Percentiles rank a stretch among this genome's conserved stretches.
Conservation (phyloP, 2,113 vertebrate genomes). For the Ailuropoda melanoleuca region DNA sequence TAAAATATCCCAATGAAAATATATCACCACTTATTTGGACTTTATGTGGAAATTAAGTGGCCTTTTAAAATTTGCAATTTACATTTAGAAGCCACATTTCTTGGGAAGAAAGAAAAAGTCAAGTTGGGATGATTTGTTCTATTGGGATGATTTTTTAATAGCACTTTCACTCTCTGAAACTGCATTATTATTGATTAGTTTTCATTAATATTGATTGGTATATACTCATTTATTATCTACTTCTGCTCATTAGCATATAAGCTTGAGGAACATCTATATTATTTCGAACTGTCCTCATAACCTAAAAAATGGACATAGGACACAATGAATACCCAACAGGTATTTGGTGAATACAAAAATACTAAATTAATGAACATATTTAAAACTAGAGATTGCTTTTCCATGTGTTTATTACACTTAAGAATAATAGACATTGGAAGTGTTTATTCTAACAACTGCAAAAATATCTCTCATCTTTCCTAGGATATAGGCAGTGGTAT, state of each 20-base stretch:
- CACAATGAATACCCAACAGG: neutral
- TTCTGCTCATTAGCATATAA: neutral
- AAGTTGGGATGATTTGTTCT: neutral
- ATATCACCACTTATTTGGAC: neutral
- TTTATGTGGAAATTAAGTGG: neutral
- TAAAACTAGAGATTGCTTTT: neutral
- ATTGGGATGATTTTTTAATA: neutral
- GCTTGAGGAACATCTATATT: neutral
- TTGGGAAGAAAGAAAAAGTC: neutral
- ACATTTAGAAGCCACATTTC: neutral
- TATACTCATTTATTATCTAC: neutral
- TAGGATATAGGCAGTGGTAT: neutral
- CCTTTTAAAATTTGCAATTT: neutral
- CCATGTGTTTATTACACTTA: neutral
- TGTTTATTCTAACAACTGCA: neutral
- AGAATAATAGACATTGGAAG: constrained; percentile 2
- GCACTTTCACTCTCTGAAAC: neutral
- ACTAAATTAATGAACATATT: neutral
- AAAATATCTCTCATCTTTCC: neutral
- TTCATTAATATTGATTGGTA: neutral
- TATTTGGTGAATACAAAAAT: neutral
- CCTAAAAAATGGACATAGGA: neutral
- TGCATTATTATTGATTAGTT: neutral
- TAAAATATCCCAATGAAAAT: neutral
- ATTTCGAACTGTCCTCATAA: neutral